A percentile compares a stretch with the other conserved stretches of the same genome.
Evolutionary conservation across 2,888 invertebrate genomes (phyloP).

Genomic region (Spodoptera picta): DNA sequence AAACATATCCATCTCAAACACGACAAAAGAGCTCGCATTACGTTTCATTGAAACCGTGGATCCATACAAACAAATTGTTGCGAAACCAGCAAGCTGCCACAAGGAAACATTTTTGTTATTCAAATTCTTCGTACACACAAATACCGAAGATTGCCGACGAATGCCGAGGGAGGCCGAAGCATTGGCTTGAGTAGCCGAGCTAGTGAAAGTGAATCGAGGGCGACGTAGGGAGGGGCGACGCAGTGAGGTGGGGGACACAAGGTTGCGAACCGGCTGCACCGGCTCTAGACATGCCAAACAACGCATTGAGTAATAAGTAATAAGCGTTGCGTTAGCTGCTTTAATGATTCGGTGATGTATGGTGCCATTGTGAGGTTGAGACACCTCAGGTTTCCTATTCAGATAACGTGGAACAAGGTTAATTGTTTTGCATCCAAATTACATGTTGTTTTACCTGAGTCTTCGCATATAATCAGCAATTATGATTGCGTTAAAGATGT

Average conservation of each 20-base stretch:
- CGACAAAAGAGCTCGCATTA: slow-evolving; percentile 38
- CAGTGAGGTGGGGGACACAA: slow-evolving; percentile 69
- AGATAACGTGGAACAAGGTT: slow-evolving; percentile 58
- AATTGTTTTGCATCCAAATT: slow-evolving; percentile 46
- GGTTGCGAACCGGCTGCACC: slow-evolving; percentile 83
- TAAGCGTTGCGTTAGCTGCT: slow-evolving; percentile 79
- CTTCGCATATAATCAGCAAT: slow-evolving; percentile 41
- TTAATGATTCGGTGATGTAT: slow-evolving; percentile 78
- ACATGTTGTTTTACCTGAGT: slow-evolving; percentile 33
- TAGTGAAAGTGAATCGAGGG: slow-evolving; percentile 81
- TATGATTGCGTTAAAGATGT: slow-evolving; percentile 38
- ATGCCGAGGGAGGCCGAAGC: slow-evolving; percentile 67
- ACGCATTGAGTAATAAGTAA: slow-evolving; percentile 84
- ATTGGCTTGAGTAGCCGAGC: slow-evolving; percentile 66
- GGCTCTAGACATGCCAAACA: slow-evolving; percentile 81
- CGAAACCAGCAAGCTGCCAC: slow-evolving; percentile 52
- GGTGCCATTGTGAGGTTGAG: slow-evolving; percentile 69
- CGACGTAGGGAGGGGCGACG: slow-evolving; percentile 53
- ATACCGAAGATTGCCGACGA: slow-evolving; percentile 70
- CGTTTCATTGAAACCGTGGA: slow-evolving; percentile 46
- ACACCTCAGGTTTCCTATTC: slow-evolving; percentile 57
- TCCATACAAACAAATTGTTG: slow-evolving; percentile 52
- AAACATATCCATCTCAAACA: slow-evolving; percentile 33
- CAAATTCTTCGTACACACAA: slow-evolving; percentile 56
- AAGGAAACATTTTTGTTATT: slow-evolving; percentile 59